Evolutionary conservation across 2,113 vertebrate genomes (phyloP).

Genomic region (Mirounga angustirostris): DNA sequence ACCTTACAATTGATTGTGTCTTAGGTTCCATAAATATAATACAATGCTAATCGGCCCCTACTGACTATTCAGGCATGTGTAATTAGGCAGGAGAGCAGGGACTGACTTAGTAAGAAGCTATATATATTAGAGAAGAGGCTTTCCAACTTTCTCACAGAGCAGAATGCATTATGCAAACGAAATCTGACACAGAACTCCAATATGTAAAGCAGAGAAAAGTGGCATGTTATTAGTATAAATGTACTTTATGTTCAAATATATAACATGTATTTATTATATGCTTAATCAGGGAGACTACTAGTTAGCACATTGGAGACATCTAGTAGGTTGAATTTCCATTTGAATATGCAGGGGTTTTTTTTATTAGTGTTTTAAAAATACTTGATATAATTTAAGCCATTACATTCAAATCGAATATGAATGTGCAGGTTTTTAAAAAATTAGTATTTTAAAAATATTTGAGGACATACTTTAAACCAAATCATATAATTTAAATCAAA

Average conservation of each 20-base stretch:
- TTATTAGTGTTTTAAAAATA: background rate
- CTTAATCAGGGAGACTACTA: background rate
- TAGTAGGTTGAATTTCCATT: conserved; percentile 13
- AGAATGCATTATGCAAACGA: conserved; percentile 72
- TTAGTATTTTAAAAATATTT: background rate
- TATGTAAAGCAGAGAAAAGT: conserved; percentile 50
- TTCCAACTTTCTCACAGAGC: conserved; percentile 58
- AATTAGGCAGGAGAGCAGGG: conserved; percentile 16
- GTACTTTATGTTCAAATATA: conserved; percentile 7
- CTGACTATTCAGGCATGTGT: background rate
- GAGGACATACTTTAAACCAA: background rate
- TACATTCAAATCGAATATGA: background rate
- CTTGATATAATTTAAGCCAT: background rate
- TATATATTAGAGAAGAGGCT: conserved; percentile 54
- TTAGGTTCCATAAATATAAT: conserved; percentile 51
- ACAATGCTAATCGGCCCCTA: conserved; percentile 44
- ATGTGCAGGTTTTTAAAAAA: background rate
- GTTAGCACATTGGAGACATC: background rate
- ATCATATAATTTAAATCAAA: background rate
- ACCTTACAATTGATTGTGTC: background rate
- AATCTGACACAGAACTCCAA: conserved; percentile 64
- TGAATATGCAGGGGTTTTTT: background rate
- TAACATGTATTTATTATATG: conserved; percentile 20
- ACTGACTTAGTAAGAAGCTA: conserved; percentile 56
- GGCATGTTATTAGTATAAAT: conserved; percentile 55